phyloP scores from a whole-genome alignment of 2,113 vertebrate species.

The Otis tarda region DNA sequence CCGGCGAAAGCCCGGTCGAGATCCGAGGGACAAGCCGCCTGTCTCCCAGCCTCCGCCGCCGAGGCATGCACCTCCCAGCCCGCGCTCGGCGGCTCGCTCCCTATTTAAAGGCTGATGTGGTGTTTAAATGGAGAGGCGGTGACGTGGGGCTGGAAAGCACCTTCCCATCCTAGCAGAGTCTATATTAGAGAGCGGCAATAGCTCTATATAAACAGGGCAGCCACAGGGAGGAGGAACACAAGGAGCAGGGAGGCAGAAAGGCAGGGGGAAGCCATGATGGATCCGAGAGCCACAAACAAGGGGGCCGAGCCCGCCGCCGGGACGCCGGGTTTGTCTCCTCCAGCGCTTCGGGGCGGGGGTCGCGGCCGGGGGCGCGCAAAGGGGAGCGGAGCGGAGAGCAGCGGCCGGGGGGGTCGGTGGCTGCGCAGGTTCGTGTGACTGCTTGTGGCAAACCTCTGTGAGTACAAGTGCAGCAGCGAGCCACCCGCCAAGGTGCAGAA shows the following conservation, averaged over 20 bases:
- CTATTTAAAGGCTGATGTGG: constrained; percentile 94
- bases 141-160: constrained; percentile 95
- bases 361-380: constrained; percentile 45
- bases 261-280: constrained; percentile 79
- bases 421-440: constrained; percentile 72
- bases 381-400: constrained; percentile 26
- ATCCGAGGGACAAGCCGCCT: background rate
- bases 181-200: constrained; percentile 99
- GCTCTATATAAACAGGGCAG: constrained; percentile 94
- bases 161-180: constrained; percentile 96
- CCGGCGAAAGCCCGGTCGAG: background rate
- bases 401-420: constrained; percentile 31
- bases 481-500: constrained; percentile 40
- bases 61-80: constrained; percentile 79
- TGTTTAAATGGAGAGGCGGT: constrained; percentile 94
- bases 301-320: constrained; percentile 69
- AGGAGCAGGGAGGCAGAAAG: constrained; percentile 78
- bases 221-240: constrained; percentile 91
- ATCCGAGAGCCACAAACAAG: constrained; percentile 67
- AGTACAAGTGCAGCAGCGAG: constrained; percentile 58
- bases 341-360: constrained; percentile 65
- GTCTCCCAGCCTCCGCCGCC: constrained; percentile 50
- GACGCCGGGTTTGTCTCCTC: constrained; percentile 68
- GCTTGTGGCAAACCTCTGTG: constrained; percentile 80
- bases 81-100: constrained; percentile 78